Base-by-base conservation (phyloP, 2,888 invertebrate genomes). In the Hermaeophaga mercurialis region DNA sequence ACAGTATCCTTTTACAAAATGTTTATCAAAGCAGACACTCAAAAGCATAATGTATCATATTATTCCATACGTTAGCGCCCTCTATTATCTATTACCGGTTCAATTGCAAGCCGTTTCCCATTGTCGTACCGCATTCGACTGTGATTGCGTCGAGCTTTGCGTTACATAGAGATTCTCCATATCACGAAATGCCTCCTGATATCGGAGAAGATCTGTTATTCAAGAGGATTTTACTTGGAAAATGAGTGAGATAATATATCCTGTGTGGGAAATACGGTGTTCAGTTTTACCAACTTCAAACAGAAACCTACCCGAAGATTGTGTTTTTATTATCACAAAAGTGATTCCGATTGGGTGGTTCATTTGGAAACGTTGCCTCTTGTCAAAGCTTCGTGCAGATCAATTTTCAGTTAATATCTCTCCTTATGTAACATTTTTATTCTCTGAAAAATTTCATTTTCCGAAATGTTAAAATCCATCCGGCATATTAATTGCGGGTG, bases 401-500 rank as follows among this genome's bases (percentile, higher is more conserved):
- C n/a, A n/a, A n/a, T n/a, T n/a, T n/a, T n/a, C n/a, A n/a, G n/a
- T n/a, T n/a, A n/a, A n/a, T n/a, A n/a, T n/a, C n/a, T n/a, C n/a
- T n/a, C n/a, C n/a, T n/a, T n/a, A n/a, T n/a, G n/a, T n/a, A n/a
- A n/a, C n/a, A n/a, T n/a, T n/a, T n/a, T n/a, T n/a, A n/a, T n/a
- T n/a, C n/a, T n/a, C n/a, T n/a, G 22, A 22, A 22, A 22, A 5
- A 22, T 22, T 7, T 9, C 38, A 12, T 17, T 38, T 38, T 17
- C 17, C 9, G 12, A 38, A 38, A 9, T 38, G n/a, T 17, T 38
- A 38, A 38, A 17, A 18, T 18, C 5, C 19, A 18, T 18, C 38
- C 12, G 9, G 7, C 38, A 9, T 48, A 48, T 38, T 48, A 48
- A 48, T 48, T 18, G 48, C 3, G 8, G 4, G 8, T 17, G 14